Base-by-base conservation (phyloP, 1,140 invertebrate species). In the Drosophila carrolli region DNA sequence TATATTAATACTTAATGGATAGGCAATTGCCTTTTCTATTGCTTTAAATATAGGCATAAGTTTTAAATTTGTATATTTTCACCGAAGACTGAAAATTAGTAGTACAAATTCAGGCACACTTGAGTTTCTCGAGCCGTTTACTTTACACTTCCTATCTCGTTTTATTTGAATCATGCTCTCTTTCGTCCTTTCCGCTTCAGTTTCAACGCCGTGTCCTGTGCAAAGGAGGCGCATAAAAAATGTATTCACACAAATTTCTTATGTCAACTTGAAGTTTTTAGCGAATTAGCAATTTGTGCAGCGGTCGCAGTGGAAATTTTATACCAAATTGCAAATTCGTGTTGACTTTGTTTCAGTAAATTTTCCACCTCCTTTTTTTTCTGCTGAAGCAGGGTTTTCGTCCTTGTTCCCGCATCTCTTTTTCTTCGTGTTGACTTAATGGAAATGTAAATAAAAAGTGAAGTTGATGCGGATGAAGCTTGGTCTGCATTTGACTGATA, bases 241-340 rank as follows among this genome's bases (percentile, higher is more conserved):
- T 73, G 56, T 58, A 82, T 86, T 78, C 75, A 76, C 62, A 81
- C 70, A 75, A 86, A 86, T 86, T 86, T 86, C 71, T 81, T 81
- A 59, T 51, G 46, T 23, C 23, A 23, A 23, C 23, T 23, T 23
- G 23, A 23, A 23, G 23, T 23, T 23, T 23, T 23, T 23, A 23
- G 23, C 23, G 23, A 23, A 23, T 23, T 23, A 68, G 75, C 57
- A 77, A 71, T 78, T 78, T 71, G 75, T 77, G 75, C 75, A 78
- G 75, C 56, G 65, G 75, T 71, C 74, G 63, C 63, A 56, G 59
- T 65, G 76, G 54, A 78, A 78, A 78, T 72, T 78, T 72, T 81
- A 78, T 75, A 75, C 78, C 70, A 81, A 86, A 86, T 81, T 81
- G 82, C 61, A 72, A 74, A 78, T 75, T 86, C 59, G 62, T 86